Conservation (phyloP, 2,888 invertebrate genomes). For the Hirtodrosophila confusa region DNA sequence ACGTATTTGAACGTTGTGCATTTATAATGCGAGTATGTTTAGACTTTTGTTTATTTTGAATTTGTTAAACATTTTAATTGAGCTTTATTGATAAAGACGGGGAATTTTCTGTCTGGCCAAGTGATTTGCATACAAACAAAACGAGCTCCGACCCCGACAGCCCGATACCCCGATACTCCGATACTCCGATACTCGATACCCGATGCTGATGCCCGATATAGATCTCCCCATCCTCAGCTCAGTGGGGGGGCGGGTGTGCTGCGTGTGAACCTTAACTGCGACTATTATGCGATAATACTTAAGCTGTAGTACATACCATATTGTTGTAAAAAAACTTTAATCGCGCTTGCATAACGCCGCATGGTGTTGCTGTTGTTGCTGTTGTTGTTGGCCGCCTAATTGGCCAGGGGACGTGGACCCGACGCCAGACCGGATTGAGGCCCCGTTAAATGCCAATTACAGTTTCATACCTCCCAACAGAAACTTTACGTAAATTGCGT, state of each 20-base stretch:
- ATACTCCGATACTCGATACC: background rate
- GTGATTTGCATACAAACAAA: conserved; percentile 64
- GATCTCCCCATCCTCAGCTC: background rate
- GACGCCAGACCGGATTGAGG: conserved; percentile 17
- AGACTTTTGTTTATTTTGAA: conserved; percentile 4
- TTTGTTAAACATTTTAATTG: conserved; percentile 43
- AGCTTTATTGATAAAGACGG: conserved; percentile 52
- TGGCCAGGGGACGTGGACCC: conserved; percentile 36
- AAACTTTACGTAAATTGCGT: conserved; percentile 48
- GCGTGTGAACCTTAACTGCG: conserved; percentile 45
- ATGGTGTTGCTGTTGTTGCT: conserved; percentile 16
- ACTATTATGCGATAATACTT: conserved; percentile 51
- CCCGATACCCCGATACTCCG: background rate
- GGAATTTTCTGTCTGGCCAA: conserved; percentile 33
- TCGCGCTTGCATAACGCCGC: conserved; percentile 57
- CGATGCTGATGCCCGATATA: no score
- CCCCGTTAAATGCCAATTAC: conserved; percentile 47
- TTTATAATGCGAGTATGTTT: conserved; percentile 3
- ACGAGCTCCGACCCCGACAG: conserved; percentile 11
- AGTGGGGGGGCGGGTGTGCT: background rate
- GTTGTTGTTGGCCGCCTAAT: conserved; percentile 25
- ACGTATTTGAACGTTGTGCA: conserved; percentile 27
- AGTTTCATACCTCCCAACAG: conserved; percentile 26
- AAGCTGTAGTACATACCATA: conserved; percentile 30
- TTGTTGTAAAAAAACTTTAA: conserved; percentile 36